Evolutionary conservation across 2,888 invertebrate species (phyloP), one percentile per base, ranked within the genome.

Genomic region (Megaustenia siamemsis): DNA sequence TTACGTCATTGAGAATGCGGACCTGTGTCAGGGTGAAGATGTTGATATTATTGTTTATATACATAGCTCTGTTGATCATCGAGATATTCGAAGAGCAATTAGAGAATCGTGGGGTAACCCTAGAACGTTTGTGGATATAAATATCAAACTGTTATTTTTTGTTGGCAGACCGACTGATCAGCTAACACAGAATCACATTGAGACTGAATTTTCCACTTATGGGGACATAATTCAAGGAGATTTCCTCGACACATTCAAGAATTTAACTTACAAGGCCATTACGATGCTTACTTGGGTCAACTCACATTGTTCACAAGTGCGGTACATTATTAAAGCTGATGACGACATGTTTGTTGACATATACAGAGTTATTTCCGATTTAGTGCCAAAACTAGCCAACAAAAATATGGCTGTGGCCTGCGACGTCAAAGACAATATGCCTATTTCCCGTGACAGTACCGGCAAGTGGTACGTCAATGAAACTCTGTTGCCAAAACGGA

Each of bases 271-370:
- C 71, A 92, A 92, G 86, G 92, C 91, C n/a, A 89, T 92, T 21
- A 86, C 90, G 3, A 90, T 88, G 8, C 88, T 89, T 49, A 82
- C 90, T 12, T 92, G 92, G 92, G 85, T 90, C 18, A 87, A 88
- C 24, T 88, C 90, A 79, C 87, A 89, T 82, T 92, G 92, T 82
- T 77, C 56, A 21, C 86, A 91, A 38, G 89, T 90, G 15, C 86
- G 89, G 79, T 86, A 89, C 77, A 80, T 91, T 10, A 83, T 91
- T 0, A 92, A 92, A 82, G 89, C 89, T 0, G 92, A 92, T 63
- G 92, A 92, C 73, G 92, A 92, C 81, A 89, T 91, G 69, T 92
- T 91, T 84, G 88, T 92, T 10, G 91, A 92, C 84, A 87, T 90
- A 8, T 90, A 90, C 71, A 85, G 78, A 53, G 81, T 90, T 0